Conservation (phyloP, 2,797 vertebrate genomes). For the Holocentrus rufus region DNA sequence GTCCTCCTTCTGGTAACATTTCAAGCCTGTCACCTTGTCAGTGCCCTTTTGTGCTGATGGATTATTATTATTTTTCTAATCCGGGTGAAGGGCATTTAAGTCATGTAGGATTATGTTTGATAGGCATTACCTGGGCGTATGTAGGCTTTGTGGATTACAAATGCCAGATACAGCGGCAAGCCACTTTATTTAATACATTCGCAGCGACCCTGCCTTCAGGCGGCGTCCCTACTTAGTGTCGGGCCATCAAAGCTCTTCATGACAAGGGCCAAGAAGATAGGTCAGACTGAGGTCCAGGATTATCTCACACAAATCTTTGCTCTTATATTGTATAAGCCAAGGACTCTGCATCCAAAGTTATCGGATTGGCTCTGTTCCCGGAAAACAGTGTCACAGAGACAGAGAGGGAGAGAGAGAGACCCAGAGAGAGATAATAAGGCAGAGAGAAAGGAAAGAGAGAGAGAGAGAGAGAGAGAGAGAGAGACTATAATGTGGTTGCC, state of each 20-base stretch:
- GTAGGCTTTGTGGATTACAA: constrained; percentile 84
- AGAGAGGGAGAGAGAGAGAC: constrained; percentile 44
- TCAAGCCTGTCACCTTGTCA: constrained; percentile 75
- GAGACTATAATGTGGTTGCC: constrained; percentile 66
- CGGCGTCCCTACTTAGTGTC: constrained; percentile 81
- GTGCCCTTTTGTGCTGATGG: constrained; percentile 72
- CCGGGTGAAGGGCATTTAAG: constrained; percentile 83
- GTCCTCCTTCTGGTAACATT: constrained; percentile 59
- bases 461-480: constrained; percentile 59
- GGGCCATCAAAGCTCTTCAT: constrained; percentile 77
- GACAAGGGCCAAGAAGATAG: constrained; percentile 77
- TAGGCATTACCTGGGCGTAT: constrained; percentile 79
- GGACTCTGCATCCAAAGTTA: constrained; percentile 84
- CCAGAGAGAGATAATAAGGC: constrained; percentile 57
- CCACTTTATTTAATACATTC: constrained; percentile 83
- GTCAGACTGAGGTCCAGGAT: constrained; percentile 80
- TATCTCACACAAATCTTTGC: constrained; percentile 83
- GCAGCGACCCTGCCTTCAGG: constrained; percentile 76
- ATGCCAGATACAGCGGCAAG: constrained; percentile 75
- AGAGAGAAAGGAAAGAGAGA: constrained; percentile 58
- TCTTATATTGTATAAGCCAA: constrained; percentile 82
- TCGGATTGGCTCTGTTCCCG: constrained; percentile 79
- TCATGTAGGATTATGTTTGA: constrained; percentile 84
- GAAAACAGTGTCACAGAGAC: constrained; percentile 73
- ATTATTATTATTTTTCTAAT: constrained; percentile 77